Percentiles rank a stretch among this genome's conserved stretches.
Evolutionary conservation across 2,888 invertebrate species (phyloP).

Genomic region (Agrilus mali): DNA sequence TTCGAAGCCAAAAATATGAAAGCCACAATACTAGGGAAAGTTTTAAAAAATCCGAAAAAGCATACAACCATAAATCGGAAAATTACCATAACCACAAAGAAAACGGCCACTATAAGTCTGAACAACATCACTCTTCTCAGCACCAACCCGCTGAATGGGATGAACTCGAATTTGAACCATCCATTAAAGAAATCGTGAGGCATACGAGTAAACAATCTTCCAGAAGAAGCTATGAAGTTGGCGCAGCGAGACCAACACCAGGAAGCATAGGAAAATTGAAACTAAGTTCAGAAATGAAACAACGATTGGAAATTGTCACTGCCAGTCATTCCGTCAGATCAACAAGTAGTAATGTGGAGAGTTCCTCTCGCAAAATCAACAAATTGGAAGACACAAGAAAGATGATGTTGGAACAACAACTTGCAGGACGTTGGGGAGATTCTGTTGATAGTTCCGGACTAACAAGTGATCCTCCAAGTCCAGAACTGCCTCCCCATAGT

Average conservation of each 20-base stretch:
- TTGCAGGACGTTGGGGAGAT: constrained; percentile 55
- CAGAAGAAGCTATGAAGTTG: constrained; percentile 63
- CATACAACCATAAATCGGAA: too few species aligned
- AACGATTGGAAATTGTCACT: constrained; percentile 76
- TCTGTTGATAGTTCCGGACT: constrained; percentile 34
- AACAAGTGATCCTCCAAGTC: constrained; percentile 27
- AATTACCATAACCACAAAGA: too few species aligned
- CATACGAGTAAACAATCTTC: constrained; percentile 16
- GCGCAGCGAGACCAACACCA: constrained; percentile 68
- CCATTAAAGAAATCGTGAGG: constrained; percentile 24
- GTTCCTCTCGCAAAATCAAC: constrained; percentile 55
- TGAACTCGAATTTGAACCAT: constrained; percentile 63
- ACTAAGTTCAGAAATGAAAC: constrained; percentile 84
- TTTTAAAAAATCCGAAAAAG: too few species aligned
- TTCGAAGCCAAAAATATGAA: too few species aligned
- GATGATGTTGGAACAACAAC: constrained; percentile 72
- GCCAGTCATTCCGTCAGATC: constrained; percentile 77
- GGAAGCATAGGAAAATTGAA: constrained; percentile 85
- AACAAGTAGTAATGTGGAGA: constrained; percentile 58
- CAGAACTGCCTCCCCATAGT: constrained; percentile 25
- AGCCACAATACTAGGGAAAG: too few species aligned
- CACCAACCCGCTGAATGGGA: constrained; percentile 58
- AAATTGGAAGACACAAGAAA: constrained; percentile 80
- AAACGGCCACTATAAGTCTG: constrained; percentile 7
- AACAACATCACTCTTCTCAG: constrained; percentile 19